Conservation (phyloP, 2,888 invertebrate species). For the Rhabditophanes sp. region DNA sequence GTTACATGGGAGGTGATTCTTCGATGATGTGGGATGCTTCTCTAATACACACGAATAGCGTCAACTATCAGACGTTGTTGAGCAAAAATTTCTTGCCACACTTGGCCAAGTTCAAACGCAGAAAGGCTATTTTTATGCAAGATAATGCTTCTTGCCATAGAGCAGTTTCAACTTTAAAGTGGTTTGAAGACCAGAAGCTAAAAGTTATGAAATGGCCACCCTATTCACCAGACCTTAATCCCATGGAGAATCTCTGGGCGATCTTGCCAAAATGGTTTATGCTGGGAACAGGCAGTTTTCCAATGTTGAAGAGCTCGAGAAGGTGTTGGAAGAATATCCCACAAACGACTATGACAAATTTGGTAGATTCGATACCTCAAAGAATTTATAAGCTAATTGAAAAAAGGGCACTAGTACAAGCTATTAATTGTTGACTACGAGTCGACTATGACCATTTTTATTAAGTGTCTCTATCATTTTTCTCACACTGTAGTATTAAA, state of each 20-base stretch:
- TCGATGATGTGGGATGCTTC: conserved; percentile 21
- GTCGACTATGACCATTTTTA: no score
- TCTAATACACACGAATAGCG: conserved; percentile 8
- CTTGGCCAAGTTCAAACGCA: conserved; percentile 1
- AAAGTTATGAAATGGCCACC: conserved; percentile 6
- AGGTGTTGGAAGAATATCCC: conserved; percentile 8
- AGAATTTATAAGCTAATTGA: conserved; percentile 5
- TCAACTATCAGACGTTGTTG: conserved; percentile 7
- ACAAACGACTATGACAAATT: background rate
- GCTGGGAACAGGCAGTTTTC: conserved; percentile 6
- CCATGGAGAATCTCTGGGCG: conserved; percentile 11
- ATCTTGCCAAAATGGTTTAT: conserved; percentile 7
- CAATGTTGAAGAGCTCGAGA: conserved; percentile 7
- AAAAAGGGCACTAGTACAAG: conserved; percentile 6
- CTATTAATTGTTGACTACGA: conserved; percentile 4
- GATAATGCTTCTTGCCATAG: conserved; percentile 14
- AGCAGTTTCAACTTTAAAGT: conserved; percentile 5
- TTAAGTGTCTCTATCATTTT: no score
- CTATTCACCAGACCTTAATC: conserved; percentile 8
- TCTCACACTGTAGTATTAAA: no score
- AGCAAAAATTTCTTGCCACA: conserved; percentile 9
- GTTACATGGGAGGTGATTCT: conserved; percentile 19
- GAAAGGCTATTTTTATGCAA: conserved; percentile 7
- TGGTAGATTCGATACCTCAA: conserved; percentile 7
- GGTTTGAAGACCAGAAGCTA: conserved; percentile 8